Conservation (phyloP, 2,888 invertebrate genomes). For the Adelphocoris suturalis region DNA sequence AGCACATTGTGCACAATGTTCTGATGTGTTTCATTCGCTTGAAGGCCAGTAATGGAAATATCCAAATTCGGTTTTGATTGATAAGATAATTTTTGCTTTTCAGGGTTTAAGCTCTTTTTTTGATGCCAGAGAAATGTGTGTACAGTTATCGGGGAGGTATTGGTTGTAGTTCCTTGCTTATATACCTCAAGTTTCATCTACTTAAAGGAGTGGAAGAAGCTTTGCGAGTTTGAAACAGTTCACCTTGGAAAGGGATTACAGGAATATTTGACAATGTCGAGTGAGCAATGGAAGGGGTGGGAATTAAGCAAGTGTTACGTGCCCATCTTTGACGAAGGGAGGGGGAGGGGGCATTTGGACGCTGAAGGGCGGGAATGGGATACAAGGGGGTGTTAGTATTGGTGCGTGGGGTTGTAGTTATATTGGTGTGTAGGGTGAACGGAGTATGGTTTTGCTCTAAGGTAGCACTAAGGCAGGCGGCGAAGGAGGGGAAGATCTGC, state of each 20-base stretch:
- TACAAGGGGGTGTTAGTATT: not conserved
- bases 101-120: too few relatives aligned
- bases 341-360: not conserved
- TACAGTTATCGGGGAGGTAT: too few relatives aligned
- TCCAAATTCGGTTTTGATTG: too few relatives aligned
- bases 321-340: not conserved
- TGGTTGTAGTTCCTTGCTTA: too few relatives aligned
- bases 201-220: not conserved
- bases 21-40: too few relatives aligned
- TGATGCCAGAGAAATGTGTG: too few relatives aligned
- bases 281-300: slow-evolving; percentile 11
- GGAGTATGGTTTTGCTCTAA: slow-evolving; percentile 50
- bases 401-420: not conserved
- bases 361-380: not conserved
- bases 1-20: too few relatives aligned
- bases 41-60: too few relatives aligned
- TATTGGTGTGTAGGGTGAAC: not conserved
- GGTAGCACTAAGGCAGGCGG: not conserved
- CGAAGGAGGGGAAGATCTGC: slow-evolving; percentile 20
- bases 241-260: slow-evolving; percentile 36
- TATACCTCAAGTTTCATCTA: too few relatives aligned
- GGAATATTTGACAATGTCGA: slow-evolving; percentile 38
- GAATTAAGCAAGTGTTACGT: slow-evolving; percentile 22
- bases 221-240: not conserved
- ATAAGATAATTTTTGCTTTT: too few relatives aligned